Evolutionary conservation across 2,888 invertebrate species (phyloP), one percentile per base, ranked within the genome.

Genomic region (Philereme vetulata): DNA sequence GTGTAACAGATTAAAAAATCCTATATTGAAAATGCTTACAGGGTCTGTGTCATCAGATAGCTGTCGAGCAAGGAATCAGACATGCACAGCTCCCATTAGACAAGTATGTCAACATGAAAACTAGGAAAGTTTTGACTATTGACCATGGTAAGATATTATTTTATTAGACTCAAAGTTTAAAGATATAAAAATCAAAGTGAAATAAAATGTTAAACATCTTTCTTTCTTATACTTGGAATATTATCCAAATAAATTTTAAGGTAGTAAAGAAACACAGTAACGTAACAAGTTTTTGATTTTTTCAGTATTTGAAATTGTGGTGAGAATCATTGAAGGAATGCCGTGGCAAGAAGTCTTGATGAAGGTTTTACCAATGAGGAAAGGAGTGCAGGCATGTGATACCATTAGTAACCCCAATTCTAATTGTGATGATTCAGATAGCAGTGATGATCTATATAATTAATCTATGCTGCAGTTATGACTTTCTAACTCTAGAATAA

Each of bases 41-140:
- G 95, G 98, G 98, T 3, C 86, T 97, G 10, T 98, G 98, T 80
- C 94, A 96, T 81, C 94, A 95, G 70, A 93, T 96, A 72, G 99
- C 99, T 3, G 80, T 93, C 43, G 94, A 96, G 74, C 95, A 96
- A 78, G 96, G 95, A 4, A 93, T 98, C 36, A 86, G 87, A 62
- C 98, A 98, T 85, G 98, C 94, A 0, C 95, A 97, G 74, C 88
- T 99, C 48, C 99, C 99, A 0, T 94, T 99, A 70, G 95, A 95
- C 66, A 96, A 98, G 84, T 96, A 96, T 91, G 94, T 99, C 48
- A 94, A 96, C 76, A 96, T 99, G 96, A 97, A 97, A 86, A 96
- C 97, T 5, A 94, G 98, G 72, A 97, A 97, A 90, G 99, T 99
- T 51, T 93, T 99, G 59, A 98, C 98, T 45, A 96, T 99, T 70